Percentiles rank a stretch among this genome's conserved stretches.
Conservation (phyloP, 2,888 invertebrate genomes). For the Melanophora roralis region DNA sequence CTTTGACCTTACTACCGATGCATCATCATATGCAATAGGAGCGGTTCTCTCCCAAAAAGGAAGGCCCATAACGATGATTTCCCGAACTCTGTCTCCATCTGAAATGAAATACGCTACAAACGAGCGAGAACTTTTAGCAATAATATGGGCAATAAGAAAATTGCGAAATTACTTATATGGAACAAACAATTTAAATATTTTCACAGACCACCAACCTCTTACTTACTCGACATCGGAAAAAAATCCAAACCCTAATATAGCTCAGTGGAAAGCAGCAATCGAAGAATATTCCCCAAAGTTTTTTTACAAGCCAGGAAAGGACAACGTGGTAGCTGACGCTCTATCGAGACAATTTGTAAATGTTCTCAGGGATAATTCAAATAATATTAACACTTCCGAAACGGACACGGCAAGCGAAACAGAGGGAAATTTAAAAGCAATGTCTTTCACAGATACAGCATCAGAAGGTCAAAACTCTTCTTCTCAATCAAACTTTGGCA, state of each 20-base stretch:
- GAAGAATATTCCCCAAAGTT: conserved; percentile 48
- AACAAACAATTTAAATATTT: conserved; percentile 56
- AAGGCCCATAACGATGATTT: conserved; percentile 6
- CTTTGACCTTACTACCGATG: conserved; percentile 52
- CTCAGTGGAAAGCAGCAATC: no score
- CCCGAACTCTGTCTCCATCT: conserved; percentile 38
- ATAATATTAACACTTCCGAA: not conserved
- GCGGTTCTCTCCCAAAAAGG: not conserved
- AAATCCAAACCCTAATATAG: conserved; percentile 58
- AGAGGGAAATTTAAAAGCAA: not conserved
- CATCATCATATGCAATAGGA: conserved; percentile 54
- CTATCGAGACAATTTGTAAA: conserved; percentile 50
- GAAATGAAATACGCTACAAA: conserved; percentile 23
- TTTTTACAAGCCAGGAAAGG: conserved; percentile 49
- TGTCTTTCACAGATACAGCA: conserved; percentile 7
- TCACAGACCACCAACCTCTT: no score
- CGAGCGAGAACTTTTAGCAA: conserved; percentile 66
- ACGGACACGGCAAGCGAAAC: not conserved
- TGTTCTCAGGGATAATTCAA: no score
- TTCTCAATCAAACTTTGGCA: not conserved
- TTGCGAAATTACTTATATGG: conserved; percentile 73
- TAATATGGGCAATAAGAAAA: conserved; percentile 71
- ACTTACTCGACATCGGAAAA: conserved; percentile 59
- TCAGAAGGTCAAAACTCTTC: not conserved
- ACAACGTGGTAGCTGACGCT: conserved; percentile 54